Conservation (phyloP, 2,113 vertebrate species). For the Nymphicus hollandicus region DNA sequence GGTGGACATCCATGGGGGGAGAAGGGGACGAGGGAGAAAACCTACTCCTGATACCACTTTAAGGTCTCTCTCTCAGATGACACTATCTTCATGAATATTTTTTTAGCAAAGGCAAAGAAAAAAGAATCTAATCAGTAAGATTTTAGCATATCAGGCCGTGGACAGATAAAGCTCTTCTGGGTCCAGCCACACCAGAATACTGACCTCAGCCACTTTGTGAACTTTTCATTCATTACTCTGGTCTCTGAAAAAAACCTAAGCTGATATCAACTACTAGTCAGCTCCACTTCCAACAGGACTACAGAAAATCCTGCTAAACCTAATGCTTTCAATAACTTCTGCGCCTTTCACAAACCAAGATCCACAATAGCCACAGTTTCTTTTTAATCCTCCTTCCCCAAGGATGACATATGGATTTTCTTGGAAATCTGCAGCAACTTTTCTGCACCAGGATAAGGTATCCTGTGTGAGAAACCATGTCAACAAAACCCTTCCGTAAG, state of each 20-base stretch:
- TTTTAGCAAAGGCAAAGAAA: background rate
- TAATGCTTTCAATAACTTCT: background rate
- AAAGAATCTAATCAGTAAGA: rapidly evolving
- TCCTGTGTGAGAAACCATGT: background rate
- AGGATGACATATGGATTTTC: background rate
- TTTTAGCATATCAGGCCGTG: background rate
- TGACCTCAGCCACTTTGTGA: background rate
- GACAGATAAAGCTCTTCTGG: background rate
- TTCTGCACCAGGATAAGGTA: background rate
- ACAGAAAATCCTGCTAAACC: background rate
- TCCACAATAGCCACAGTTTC: background rate
- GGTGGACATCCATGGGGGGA: background rate
- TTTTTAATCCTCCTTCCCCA: background rate
- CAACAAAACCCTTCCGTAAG: slow-evolving; percentile 25
- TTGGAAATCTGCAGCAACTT: background rate
- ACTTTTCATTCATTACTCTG: background rate
- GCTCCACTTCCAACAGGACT: background rate
- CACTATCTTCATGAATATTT: background rate
- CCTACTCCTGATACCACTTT: background rate
- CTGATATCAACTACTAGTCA: background rate
- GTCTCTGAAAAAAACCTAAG: background rate
- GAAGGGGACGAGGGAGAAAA: background rate
- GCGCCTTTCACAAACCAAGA: background rate
- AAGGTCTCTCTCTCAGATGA: background rate
- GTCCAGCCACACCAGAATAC: background rate